Evolutionary conservation across 2,888 invertebrate genomes (phyloP), one percentile per base, ranked within the genome.

Genomic region (Eledona agricola): DNA sequence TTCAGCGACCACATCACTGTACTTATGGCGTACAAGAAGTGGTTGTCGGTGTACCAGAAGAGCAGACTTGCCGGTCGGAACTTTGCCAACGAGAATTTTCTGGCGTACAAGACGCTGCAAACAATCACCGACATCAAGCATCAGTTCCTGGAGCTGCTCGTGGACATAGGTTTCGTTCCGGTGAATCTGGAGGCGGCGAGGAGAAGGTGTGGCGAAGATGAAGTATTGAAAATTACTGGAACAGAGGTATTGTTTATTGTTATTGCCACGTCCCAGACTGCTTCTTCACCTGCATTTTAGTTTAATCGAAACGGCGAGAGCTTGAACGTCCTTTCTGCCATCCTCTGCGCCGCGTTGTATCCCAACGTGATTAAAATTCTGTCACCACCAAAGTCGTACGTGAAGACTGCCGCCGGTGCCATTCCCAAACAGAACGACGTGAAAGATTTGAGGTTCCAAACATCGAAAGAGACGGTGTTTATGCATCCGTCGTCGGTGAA

Each of bases 1-100:
- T 88, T 86, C 71, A 95, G 94, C 70, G 96, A 97, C 75, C 96
- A 96, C 72, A 80, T 97, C 60, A 90, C 93, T 0, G 85, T 90
- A 4, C 79, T 96, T 16, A 82, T 87, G 70, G 93, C 93, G 0
- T 95, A 94, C 70, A 87, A 87, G 89, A 88, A 85, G 82, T 93
- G 90, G 92, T 83, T 89, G 67, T 84, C 86, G 60, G 84, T 87
- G 0, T 80, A 85, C 54, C 82, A 82, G 31, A 80, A 81, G 32
- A 87, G 87, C 64, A 83, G 82, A 34, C 82, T 85, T 32, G 89
- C 89, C 10, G 93, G 89, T 16, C 78, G 85, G 46, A 82, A 83
- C 37, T 96, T 91, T 75, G 92, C 95, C 6, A 86, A 81, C 42
- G 89, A 90, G 66, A 90, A 95, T 75, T 94, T 83, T 72, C 78